phyloP scores from a whole-genome alignment of 1,140 invertebrate species.

The Pseudobourletiella spinata region DNA sequence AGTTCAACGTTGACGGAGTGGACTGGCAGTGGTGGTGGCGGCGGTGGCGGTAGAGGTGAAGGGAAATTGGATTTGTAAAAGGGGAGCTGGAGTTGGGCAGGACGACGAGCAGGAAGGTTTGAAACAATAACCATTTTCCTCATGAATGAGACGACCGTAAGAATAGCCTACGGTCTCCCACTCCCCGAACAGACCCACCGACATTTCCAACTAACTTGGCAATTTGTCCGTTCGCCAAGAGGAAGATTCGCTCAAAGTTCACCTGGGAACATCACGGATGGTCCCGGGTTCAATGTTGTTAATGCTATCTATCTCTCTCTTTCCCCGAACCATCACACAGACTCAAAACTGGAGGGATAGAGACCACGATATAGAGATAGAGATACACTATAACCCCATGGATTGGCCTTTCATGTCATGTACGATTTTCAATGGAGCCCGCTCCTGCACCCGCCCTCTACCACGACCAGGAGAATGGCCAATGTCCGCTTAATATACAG shows the following conservation, averaged over 20 bases:
- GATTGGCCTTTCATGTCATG: too few relatives aligned
- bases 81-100: too few relatives aligned
- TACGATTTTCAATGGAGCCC: too few relatives aligned
- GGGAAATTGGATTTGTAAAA: too few relatives aligned
- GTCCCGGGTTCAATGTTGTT: neutral
- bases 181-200: too few relatives aligned
- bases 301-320: neutral
- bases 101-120: slow-evolving; percentile 2
- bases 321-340: neutral
- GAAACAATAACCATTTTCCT: slow-evolving; percentile 23
- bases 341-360: neutral
- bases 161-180: slow-evolving; percentile 9
- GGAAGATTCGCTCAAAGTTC: slow-evolving; percentile 20
- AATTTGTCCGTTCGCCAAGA: slow-evolving; percentile 18
- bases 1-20: too few relatives aligned
- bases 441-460: too few relatives aligned
- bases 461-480: too few relatives aligned
- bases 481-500: too few relatives aligned
- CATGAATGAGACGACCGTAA: slow-evolving; percentile 18
- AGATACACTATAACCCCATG: too few relatives aligned
- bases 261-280: slow-evolving; percentile 16
- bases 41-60: too few relatives aligned
- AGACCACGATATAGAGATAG: neutral
- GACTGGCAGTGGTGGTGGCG: too few relatives aligned
- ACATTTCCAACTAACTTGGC: slow-evolving; percentile 18